Conservation (phyloP, 2,888 invertebrate species). For the Salpingus planirostris region DNA sequence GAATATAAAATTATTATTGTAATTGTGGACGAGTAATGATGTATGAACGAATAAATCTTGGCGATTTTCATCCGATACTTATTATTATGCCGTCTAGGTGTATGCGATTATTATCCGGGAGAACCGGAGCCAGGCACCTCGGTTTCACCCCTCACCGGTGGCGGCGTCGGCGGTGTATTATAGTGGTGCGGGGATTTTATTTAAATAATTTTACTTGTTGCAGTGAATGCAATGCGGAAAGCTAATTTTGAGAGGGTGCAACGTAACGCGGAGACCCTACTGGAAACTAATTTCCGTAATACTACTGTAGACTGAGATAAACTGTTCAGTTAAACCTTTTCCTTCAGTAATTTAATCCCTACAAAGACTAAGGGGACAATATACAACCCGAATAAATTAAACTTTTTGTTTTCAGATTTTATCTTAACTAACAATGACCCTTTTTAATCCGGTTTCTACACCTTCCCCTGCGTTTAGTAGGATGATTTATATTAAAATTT, state of each 20-base stretch:
- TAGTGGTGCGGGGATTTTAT: too few species aligned
- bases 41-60: too few species aligned
- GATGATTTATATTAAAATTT: slow-evolving; percentile 22
- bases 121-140: too few species aligned
- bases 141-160: too few species aligned
- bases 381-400: slow-evolving; percentile 30
- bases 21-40: too few species aligned
- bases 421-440: slow-evolving; percentile 24
- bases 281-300: slow-evolving; percentile 25
- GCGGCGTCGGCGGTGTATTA: too few species aligned
- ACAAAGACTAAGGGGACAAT: slow-evolving; percentile 27
- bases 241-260: background rate
- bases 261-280: background rate
- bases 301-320: slow-evolving; percentile 26
- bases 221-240: too few species aligned
- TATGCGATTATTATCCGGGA: too few species aligned
- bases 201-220: too few species aligned
- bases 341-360: slow-evolving; percentile 27
- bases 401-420: slow-evolving; percentile 31
- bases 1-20: too few species aligned
- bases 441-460: slow-evolving; percentile 25
- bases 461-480: slow-evolving; percentile 14
- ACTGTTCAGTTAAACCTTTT: slow-evolving; percentile 25
- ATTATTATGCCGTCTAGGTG: too few species aligned
- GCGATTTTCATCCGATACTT: too few species aligned